Conservation (phyloP, 2,888 invertebrate species). For the Therioaphis trifolii region DNA sequence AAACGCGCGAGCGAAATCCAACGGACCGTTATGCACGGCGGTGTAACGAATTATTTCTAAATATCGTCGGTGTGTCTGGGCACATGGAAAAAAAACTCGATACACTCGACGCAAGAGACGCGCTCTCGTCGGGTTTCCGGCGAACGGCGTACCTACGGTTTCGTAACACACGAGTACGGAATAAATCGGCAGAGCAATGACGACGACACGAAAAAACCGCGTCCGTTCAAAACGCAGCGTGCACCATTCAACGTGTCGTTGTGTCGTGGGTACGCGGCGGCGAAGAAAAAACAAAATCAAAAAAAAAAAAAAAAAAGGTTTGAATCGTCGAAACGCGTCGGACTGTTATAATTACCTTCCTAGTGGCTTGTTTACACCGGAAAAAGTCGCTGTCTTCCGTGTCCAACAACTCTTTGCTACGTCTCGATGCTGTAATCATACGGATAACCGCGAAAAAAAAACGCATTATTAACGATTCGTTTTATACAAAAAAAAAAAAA, state of each 20-base stretch:
- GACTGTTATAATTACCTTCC: slow-evolving; percentile 62
- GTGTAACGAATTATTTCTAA: neutral
- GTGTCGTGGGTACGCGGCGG: no score
- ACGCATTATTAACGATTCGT: no score
- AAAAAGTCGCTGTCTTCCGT: slow-evolving; percentile 64
- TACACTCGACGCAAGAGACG: neutral
- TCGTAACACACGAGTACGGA: neutral
- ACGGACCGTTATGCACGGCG: neutral
- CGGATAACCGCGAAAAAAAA: neutral
- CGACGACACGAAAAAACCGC: no score
- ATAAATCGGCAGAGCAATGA: no score
- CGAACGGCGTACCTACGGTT: no score
- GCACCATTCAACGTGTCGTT: no score
- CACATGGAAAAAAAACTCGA: neutral
- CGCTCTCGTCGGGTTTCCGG: neutral
- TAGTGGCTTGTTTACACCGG: slow-evolving; percentile 64
- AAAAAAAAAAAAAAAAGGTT: no score
- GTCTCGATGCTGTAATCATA: neutral
- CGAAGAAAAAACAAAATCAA: no score
- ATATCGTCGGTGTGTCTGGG: neutral
- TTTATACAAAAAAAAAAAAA: neutral
- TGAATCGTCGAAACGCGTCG: no score
- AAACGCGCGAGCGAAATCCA: no score
- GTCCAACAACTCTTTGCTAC: slow-evolving; percentile 56
- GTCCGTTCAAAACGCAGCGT: no score